Percentiles rank a stretch among this genome's conserved stretches.
Evolutionary conservation across 2,797 vertebrate species (phyloP).

Genomic region (Melanotaenia boesemani): DNA sequence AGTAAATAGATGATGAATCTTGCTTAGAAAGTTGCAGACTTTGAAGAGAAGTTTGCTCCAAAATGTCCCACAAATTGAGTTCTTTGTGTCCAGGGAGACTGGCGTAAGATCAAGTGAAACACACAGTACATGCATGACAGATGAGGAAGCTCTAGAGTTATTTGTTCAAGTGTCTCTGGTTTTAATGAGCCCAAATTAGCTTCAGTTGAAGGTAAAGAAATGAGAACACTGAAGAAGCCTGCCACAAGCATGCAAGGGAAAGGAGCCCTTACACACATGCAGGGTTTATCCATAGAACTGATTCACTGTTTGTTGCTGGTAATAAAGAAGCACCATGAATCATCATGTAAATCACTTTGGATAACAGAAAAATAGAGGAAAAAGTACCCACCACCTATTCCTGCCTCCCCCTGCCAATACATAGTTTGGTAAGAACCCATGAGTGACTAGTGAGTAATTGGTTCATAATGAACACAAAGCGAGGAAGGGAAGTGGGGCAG

Average conservation of each 20-base stretch:
- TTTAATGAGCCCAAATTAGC: constrained; percentile 66
- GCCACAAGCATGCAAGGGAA: constrained; percentile 72
- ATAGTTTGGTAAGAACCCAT: constrained; percentile 21
- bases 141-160: constrained; percentile 20
- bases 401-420: background rate
- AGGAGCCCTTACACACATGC: constrained; percentile 61
- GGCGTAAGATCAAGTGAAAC: constrained; percentile 23
- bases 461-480: constrained; percentile 60
- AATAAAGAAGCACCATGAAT: constrained; percentile 63
- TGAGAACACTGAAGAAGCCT: constrained; percentile 62
- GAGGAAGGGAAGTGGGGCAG: constrained; percentile 29
- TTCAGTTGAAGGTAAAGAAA: constrained; percentile 52
- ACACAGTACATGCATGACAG: background rate
- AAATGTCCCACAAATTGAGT: background rate
- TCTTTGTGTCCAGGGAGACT: background rate
- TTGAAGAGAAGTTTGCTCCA: constrained; percentile 23
- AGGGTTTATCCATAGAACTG: constrained; percentile 64
- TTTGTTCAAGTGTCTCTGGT: constrained; percentile 11
- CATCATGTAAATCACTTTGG: constrained; percentile 44
- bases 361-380: constrained; percentile 30
- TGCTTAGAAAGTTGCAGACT: constrained; percentile 51
- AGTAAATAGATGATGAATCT: constrained; percentile 23
- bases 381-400: background rate
- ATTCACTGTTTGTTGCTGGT: constrained; percentile 56
- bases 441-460: constrained; percentile 65